Conservation (phyloP, 1,140 invertebrate genomes). For the Eueides isabella region DNA sequence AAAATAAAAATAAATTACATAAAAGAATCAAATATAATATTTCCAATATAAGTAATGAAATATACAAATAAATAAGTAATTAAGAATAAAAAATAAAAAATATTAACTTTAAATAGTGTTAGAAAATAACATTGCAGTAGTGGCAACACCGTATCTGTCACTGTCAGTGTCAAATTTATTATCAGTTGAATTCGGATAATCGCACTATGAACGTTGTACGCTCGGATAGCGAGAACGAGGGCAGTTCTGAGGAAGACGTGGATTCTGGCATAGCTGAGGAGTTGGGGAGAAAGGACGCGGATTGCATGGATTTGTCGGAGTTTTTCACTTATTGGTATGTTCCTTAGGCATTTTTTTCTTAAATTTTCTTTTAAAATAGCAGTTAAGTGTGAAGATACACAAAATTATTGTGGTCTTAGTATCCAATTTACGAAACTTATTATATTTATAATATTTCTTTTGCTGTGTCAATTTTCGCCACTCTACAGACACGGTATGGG, state of each 20-base stretch:
- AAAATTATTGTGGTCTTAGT: too few relatives aligned
- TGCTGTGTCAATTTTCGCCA: too few relatives aligned
- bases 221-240: slow-evolving; percentile 54
- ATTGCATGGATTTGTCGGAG: slow-evolving; percentile 73
- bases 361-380: background rate
- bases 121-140: background rate
- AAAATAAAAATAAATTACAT: background rate
- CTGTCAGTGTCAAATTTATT: background rate
- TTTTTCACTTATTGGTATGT: slow-evolving; percentile 74
- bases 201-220: slow-evolving; percentile 50
- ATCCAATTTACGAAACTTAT: too few relatives aligned
- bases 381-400: too few relatives aligned
- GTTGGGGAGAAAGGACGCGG: slow-evolving; percentile 48
- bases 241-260: slow-evolving; percentile 66
- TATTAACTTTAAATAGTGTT: background rate
- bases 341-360: background rate
- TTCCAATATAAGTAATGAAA: too few relatives aligned
- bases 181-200: background rate
- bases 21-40: too few relatives aligned
- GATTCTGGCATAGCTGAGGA: slow-evolving; percentile 73
- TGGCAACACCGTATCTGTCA: background rate
- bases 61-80: background rate
- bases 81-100: background rate
- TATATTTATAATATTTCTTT: too few relatives aligned
- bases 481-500: too few relatives aligned